Percentiles rank a stretch among this genome's conserved stretches.
phyloP scores from a whole-genome alignment of 2,888 invertebrate species.

The Pollenia griseotomentosa region DNA sequence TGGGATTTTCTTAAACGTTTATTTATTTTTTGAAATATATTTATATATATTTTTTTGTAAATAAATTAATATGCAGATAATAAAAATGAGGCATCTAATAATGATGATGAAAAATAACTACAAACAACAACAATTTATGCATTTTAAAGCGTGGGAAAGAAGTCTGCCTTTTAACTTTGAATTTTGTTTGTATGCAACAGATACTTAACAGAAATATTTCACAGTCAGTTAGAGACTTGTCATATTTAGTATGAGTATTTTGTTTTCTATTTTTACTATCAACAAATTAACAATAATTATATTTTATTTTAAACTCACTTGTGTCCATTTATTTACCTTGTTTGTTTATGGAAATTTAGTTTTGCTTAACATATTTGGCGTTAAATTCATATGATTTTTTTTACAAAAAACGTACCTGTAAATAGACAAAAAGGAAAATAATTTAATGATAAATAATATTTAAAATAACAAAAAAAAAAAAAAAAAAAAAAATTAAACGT shows the following conservation, averaged over 20 bases:
- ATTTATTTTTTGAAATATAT: neutral
- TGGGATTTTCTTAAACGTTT: constrained; percentile 29
- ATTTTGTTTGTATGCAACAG: constrained; percentile 11
- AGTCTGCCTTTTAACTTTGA: constrained; percentile 17
- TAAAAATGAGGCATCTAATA: constrained; percentile 58
- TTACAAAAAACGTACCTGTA: constrained; percentile 60
- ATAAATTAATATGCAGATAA: constrained; percentile 71
- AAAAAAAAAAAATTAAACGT: neutral
- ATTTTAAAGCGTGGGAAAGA: constrained; percentile 67
- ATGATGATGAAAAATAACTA: constrained; percentile 26
- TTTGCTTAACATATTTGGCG: constrained; percentile 56
- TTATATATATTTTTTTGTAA: constrained; percentile 14
- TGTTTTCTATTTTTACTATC: neutral
- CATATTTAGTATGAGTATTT: neutral
- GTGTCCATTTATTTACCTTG: constrained; percentile 43
- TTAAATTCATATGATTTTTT: constrained; percentile 47
- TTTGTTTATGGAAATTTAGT: constrained; percentile 36
- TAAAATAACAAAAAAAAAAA: neutral
- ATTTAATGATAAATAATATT: constrained; percentile 39
- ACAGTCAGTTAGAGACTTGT: neutral
- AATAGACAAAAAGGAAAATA: constrained; percentile 56
- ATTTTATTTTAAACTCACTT: neutral
- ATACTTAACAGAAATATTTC: constrained; percentile 8
- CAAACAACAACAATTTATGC: neutral
- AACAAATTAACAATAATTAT: constrained; percentile 17